Base-by-base conservation (phyloP, 2,797 vertebrate species). In the Trichosurus vulpecula region DNA sequence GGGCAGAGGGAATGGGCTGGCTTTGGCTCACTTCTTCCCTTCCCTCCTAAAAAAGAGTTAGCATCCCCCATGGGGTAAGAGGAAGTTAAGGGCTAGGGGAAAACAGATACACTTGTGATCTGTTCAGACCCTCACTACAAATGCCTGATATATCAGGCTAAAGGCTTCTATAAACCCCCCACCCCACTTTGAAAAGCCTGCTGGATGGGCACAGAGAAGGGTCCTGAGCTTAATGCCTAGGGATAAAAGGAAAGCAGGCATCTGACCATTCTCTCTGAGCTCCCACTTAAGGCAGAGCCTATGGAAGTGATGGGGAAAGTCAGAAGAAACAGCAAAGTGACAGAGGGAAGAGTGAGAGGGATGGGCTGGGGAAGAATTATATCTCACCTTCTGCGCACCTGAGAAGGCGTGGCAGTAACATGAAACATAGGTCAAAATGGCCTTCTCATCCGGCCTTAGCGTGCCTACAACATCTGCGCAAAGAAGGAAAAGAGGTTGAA, bases 331-430 rank as follows among this genome's bases (percentile, higher is more conserved):
- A 35, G 95, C 91, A 51, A 47, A 90, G 74, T 90, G 97, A 90
- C 6, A 0, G 92, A 97, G 95, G 97, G 98, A 96, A 90, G 92
- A 55, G 95, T 4, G 97, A 92, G 95, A 58, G 51, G 52, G 91
- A 58, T 90, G 95, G 98, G 97, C 98, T 96, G 61, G 97, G 97
- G 93, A 16, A 96, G 97, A 98, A 98, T 87, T 87, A 27, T 98
- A 98, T 98, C 99, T 99, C 99, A 99, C 99, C 99, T 99, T 99
- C 99, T 99, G 99, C 31, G 99, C 99, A 98, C 99, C 99, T 98
- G 99, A 99, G 99, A 99, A 99, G 98, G 99, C 99, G 99, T 99
- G 99, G 99, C 99, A 99, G 99, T 99, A 99, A 99, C 99, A 99
- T 98, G 99, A 99, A 99, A 99, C 99, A 99, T 99, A 99, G 98